Evolutionary conservation across 2,888 invertebrate species (phyloP).

Genomic region (Cantharis flavilabris): DNA sequence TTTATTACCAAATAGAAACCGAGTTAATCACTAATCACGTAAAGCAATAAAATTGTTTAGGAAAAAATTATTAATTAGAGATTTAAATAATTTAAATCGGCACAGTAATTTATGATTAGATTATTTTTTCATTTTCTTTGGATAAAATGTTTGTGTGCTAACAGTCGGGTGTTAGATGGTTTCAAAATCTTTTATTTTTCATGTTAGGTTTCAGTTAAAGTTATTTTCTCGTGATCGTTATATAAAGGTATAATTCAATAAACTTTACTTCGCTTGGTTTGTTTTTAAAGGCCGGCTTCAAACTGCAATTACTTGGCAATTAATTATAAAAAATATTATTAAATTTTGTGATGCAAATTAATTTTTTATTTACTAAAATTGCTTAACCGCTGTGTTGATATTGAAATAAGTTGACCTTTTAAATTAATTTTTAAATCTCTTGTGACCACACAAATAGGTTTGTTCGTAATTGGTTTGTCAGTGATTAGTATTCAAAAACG

Average conservation of each 20-base stretch:
- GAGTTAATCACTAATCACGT: too few relatives aligned
- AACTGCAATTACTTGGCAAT: neutral
- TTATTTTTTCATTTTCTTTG: neutral
- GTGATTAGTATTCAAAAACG: neutral
- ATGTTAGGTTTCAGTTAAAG: neutral
- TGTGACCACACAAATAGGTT: neutral
- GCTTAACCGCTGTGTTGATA: neutral
- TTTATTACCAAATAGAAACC: too few relatives aligned
- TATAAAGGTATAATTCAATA: neutral
- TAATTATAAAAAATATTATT: neutral
- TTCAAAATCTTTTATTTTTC: neutral
- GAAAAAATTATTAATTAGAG: too few relatives aligned
- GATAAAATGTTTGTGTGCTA: neutral
- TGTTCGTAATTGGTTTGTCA: neutral
- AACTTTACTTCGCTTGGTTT: neutral
- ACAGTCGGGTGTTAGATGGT: neutral
- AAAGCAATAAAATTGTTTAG: too few relatives aligned
- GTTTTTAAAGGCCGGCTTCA: neutral
- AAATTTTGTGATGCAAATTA: neutral
- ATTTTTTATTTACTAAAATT: neutral
- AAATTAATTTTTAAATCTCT: neutral
- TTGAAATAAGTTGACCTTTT: neutral
- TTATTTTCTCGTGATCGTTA: neutral
- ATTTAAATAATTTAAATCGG: too few relatives aligned
- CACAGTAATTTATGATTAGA: neutral